A percentile compares a stretch with the other conserved stretches of the same genome.
phyloP scores from a whole-genome alignment of 2,797 vertebrate species.

The Galago senegalensis region DNA sequence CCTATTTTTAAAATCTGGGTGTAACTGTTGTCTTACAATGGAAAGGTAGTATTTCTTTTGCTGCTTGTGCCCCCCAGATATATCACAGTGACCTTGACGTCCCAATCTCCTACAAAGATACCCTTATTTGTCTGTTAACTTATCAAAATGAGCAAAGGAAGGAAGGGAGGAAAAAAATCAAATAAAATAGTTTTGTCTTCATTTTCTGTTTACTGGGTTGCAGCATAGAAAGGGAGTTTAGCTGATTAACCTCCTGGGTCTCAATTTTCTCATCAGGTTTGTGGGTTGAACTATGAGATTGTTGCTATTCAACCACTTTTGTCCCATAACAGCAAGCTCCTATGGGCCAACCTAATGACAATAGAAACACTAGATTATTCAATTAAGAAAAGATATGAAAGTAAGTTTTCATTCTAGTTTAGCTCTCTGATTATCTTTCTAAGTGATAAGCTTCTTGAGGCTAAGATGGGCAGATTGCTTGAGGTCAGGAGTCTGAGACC shows the following conservation, averaged over 20 bases:
- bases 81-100: constrained; percentile 3
- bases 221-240: not conserved
- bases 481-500: too few species aligned
- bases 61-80: not conserved
- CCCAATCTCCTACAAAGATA: not conserved
- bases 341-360: not conserved
- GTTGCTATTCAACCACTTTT: constrained; percentile 26
- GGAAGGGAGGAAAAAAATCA: not conserved
- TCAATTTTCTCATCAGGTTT: not conserved
- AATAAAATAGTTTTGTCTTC: not conserved
- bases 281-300: not conserved
- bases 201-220: not conserved
- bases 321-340: not conserved
- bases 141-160: not conserved
- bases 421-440: not conserved
- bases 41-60: not conserved
- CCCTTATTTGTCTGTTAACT: constrained; percentile 23
- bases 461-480: too few species aligned
- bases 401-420: constrained; percentile 15
- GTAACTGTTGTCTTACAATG: not conserved
- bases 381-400: not conserved
- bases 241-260: not conserved
- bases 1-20: not conserved
- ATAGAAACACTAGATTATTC: not conserved
- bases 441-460: not conserved